Evolutionary conservation across 2,113 vertebrate species (phyloP).

Genomic region (Platichthys stellatus): DNA sequence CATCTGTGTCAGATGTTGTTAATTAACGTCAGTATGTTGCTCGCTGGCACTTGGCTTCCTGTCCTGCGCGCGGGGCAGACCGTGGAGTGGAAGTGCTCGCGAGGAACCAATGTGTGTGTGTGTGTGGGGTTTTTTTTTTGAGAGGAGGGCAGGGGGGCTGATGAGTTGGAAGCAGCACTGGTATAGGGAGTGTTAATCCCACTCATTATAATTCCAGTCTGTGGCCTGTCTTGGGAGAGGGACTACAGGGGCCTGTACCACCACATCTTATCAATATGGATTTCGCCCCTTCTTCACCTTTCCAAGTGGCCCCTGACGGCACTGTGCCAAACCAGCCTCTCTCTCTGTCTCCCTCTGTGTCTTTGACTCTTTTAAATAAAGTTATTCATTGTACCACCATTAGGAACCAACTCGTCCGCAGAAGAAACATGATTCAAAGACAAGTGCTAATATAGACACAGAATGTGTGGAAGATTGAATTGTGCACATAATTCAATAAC

Average conservation of each 20-base stretch:
- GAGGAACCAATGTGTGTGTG: conserved; percentile 52
- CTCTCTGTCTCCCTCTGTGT: conserved; percentile 19
- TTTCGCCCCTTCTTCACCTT: conserved; percentile 69
- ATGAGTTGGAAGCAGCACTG: conserved; percentile 68
- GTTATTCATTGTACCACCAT: not conserved
- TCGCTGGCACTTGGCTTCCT: conserved; percentile 82
- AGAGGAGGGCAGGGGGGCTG: conserved; percentile 32
- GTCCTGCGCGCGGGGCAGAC: conserved; percentile 77
- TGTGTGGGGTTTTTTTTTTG: not conserved
- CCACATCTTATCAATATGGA: conserved; percentile 81
- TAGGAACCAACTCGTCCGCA: not conserved
- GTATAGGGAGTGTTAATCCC: conserved; percentile 81
- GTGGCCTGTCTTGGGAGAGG: conserved; percentile 73
- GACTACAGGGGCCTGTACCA: conserved; percentile 66
- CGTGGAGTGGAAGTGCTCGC: conserved; percentile 70
- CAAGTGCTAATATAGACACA: not conserved
- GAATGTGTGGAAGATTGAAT: not conserved
- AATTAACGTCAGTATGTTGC: conserved; percentile 87
- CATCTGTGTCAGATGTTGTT: conserved; percentile 89
- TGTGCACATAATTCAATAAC: not conserved
- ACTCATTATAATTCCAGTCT: conserved; percentile 85
- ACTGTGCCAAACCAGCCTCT: conserved; percentile 18
- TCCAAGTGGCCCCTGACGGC: conserved; percentile 62
- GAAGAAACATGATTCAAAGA: too few relatives aligned
- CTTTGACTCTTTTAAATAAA: conserved; percentile 12